Evolutionary conservation across 2,113 vertebrate species (phyloP).

Genomic region (Varanus salvator): DNA sequence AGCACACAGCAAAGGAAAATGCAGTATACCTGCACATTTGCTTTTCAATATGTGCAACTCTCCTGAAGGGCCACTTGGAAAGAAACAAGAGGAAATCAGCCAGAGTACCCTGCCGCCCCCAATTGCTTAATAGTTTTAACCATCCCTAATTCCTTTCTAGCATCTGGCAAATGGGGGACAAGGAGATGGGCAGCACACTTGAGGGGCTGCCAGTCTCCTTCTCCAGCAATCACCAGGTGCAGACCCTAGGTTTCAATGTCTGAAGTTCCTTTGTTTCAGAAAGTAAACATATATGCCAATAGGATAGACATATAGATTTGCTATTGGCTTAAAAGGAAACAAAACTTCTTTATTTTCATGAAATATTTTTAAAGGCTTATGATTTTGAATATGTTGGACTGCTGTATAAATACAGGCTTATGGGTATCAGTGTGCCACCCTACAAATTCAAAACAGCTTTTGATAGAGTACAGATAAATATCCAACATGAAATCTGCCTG

Average conservation of each 20-base stretch:
- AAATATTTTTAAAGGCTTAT: conserved; percentile 9
- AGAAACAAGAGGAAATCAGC: not conserved
- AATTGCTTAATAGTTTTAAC: not conserved
- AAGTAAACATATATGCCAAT: not conserved
- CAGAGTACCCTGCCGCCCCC: not conserved
- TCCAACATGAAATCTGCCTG: not conserved
- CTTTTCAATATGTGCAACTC: conserved; percentile 6
- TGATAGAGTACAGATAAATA: not conserved
- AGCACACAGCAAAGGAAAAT: not conserved
- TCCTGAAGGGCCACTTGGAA: not conserved
- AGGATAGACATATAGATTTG: not conserved
- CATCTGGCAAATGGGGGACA: not conserved
- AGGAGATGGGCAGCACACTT: not conserved
- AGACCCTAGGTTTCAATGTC: not conserved
- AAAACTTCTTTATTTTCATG: fast-evolving
- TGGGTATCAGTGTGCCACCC: not conserved
- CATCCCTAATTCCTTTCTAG: not conserved
- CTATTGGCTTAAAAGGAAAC: not conserved
- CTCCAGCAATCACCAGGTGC: not conserved
- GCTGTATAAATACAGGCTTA: not conserved
- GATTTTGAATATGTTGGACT: not conserved
- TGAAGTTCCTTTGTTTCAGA: not conserved
- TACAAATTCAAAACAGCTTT: not conserved
- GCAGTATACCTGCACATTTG: not conserved
- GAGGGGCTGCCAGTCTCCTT: not conserved